Base-by-base conservation (phyloP, 2,113 vertebrate genomes). In the Pipra filicauda region DNA sequence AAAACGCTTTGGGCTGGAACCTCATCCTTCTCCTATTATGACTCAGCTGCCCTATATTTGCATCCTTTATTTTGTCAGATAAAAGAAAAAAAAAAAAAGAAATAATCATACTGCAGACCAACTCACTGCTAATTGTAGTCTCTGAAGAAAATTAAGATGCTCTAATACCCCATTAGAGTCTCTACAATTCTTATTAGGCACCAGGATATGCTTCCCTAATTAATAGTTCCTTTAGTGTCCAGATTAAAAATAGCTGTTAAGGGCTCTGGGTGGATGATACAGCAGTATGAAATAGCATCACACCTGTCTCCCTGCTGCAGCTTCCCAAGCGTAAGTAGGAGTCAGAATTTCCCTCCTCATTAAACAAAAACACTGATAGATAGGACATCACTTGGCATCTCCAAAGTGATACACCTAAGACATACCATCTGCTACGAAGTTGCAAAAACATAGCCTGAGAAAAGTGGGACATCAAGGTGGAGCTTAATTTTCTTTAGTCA, bases 401-500 rank as follows among this genome's bases (percentile, higher is more conserved):
- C 95, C 86, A 66, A 95, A 96, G 93, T 95, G 95, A 91, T 95
- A 71, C 95, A 96, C 96, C 95, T 95, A 91, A 95, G 94, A 95
- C 91, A 90, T 96, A 91, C 90, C 94, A 95, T 95, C 96, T 96
- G 96, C 92, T 97, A 88, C 46, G 0, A 73, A 95, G 89, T 94
- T 95, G 88, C 88, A 95, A 97, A 96, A 96, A 95, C 94, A 93
- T 95, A 95, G 93, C 91, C 97, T 95, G 74, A 96, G 93, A 96
- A 96, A 96, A 96, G 96, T 96, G 93, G 92, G 94, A 92, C 94
- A 96, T 90, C 91, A 96, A 96, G 95, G 95, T 96, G 95, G 93
- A 95, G 89, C 88, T 87, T 93, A 91, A 92, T 96, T 91, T 94
- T 94, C 96, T 96, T 95, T 93, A 96, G 95, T 95, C 93, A 88